Percentiles rank a stretch among this genome's conserved stretches.
Evolutionary conservation across 2,113 vertebrate species (phyloP).

Genomic region (Ariopsis seemanni): DNA sequence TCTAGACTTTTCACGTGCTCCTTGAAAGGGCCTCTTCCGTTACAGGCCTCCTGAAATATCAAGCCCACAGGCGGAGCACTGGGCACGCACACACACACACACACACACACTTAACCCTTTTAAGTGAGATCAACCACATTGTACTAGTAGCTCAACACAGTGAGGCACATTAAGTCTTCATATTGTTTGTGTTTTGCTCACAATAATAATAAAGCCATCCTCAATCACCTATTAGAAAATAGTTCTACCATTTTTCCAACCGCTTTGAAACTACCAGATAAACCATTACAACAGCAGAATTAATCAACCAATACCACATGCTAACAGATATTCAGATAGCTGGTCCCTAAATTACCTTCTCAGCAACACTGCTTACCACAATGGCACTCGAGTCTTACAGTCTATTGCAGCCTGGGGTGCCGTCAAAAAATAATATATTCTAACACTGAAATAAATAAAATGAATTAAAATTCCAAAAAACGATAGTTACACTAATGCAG

Average conservation of each 20-base stretch:
- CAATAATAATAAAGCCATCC: not conserved
- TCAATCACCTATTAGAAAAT: not conserved
- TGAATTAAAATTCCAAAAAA: too few relatives aligned
- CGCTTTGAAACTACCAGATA: not conserved
- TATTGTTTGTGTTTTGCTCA: too few relatives aligned
- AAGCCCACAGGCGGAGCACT: conserved; percentile 32
- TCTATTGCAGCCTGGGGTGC: not conserved
- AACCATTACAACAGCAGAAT: not conserved
- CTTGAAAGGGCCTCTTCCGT: conserved; percentile 65
- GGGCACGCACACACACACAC: not conserved
- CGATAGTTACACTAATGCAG: too few relatives aligned
- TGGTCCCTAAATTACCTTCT: not conserved
- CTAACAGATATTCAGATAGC: not conserved
- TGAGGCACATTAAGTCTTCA: too few relatives aligned
- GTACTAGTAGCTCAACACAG: too few relatives aligned
- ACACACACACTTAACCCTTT: conserved; percentile 26
- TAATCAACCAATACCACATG: not conserved
- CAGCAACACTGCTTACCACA: not conserved
- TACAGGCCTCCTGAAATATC: conserved; percentile 59
- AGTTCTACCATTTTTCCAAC: too few relatives aligned
- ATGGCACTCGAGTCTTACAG: not conserved
- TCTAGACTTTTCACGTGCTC: conserved; percentile 34
- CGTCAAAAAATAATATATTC: too few relatives aligned
- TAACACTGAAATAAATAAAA: too few relatives aligned
- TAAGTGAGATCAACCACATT: not conserved